Conservation (phyloP, 2,888 invertebrate species). For the Spisula subtruncata region DNA sequence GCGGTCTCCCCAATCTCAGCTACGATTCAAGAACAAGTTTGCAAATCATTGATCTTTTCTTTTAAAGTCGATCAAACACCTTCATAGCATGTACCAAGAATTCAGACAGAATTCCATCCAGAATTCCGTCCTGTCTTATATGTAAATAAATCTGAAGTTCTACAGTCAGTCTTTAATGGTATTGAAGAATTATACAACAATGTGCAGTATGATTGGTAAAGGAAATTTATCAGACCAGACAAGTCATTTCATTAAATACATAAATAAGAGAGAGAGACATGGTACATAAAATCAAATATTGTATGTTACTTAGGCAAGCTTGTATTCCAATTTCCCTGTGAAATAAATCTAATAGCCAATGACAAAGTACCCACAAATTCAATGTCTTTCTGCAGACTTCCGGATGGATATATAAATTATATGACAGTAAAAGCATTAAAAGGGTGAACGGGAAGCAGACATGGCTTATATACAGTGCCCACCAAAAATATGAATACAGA, state of each 20-base stretch:
- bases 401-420: neutral
- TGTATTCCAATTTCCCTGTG: neutral
- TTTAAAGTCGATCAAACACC: no score
- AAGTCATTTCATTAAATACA: no score
- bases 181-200: neutral
- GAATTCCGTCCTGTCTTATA: neutral
- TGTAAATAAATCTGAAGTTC: neutral
- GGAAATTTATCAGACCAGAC: neutral
- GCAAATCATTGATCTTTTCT: no score
- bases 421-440: neutral
- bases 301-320: neutral
- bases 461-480: neutral
- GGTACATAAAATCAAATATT: conserved; percentile 9
- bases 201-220: no score
- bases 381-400: neutral
- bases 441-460: neutral
- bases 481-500: no score
- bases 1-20: no score
- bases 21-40: no score
- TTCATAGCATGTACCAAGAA: no score
- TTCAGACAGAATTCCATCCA: no score
- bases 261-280: no score
- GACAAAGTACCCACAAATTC: neutral
- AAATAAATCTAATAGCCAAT: neutral
- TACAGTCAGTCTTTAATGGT: neutral